Conservation (phyloP, 1,140 invertebrate species). For the Drosophila prosaltans region DNA sequence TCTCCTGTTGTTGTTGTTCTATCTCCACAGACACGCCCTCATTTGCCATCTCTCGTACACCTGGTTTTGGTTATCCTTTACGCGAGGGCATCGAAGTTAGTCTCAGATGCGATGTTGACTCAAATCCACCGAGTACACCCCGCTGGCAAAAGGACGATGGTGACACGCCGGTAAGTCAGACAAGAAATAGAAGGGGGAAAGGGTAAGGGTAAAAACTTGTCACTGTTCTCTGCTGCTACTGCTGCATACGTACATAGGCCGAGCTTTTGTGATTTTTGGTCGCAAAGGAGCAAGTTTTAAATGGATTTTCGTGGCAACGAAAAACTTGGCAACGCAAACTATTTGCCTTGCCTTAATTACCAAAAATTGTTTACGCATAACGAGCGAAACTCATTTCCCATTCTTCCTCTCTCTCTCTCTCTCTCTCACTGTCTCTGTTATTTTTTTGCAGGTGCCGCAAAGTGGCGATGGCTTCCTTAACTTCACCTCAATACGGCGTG, state of each 20-base stretch:
- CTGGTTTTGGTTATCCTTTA: conserved; percentile 94
- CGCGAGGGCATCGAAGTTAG: conserved; percentile 93
- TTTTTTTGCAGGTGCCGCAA: conserved; percentile 85
- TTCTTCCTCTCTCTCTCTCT: conserved; percentile 2
- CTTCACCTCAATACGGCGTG: conserved; percentile 89
- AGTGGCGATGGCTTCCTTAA: conserved; percentile 91
- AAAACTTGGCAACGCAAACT: conserved; percentile 52
- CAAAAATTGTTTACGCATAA: conserved; percentile 75
- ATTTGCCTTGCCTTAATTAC: conserved; percentile 75
- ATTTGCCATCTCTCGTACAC: conserved; percentile 94
- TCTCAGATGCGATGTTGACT: conserved; percentile 94
- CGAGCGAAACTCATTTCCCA: conserved; percentile 54
- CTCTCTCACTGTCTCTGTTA: conserved; percentile 12
- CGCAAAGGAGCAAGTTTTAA: conserved; percentile 74
- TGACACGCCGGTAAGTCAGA: conserved; percentile 85
- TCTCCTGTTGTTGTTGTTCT: conserved; percentile 40
- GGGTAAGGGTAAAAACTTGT: conserved; percentile 1
- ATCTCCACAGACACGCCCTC: conserved; percentile 91
- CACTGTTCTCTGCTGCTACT: background rate
- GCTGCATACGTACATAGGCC: conserved; percentile 34
- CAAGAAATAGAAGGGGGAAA: background rate
- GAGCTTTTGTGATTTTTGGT: conserved; percentile 60
- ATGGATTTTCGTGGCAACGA: conserved; percentile 65
- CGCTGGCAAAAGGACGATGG: conserved; percentile 90
- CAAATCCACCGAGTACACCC: conserved; percentile 93